Base-by-base conservation (phyloP, 2,113 vertebrate genomes). In the Boleophthalmus pectinirostris region DNA sequence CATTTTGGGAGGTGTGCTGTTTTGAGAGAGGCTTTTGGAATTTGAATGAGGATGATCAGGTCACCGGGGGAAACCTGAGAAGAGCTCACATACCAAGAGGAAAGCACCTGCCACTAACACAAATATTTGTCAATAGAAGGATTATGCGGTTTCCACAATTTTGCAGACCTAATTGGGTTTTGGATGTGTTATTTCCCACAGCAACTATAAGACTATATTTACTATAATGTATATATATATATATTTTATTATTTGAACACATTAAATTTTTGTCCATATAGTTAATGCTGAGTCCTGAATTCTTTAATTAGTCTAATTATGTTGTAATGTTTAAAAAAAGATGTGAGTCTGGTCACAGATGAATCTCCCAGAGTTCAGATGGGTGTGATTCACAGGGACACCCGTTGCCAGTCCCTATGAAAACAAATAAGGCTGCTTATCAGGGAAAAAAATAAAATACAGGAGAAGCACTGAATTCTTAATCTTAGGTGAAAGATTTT, bases 1-100 rank as follows among this genome's bases (percentile, higher is more conserved):
- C 47, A 18, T 71, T 72, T 77, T 80, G 38, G 69, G 77, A 58
- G 68, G 69, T 43, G 2, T 49, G 29, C 38, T 21, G 33, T 85
- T 75, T 82, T 80, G 51, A 73, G 69, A n/a, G 60, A 57, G 21
- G 74, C 57, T 61, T 68, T 74, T 74, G 10, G 60, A 67, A 72
- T 75, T 45, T 74, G 74, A 80, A 82, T 54, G 46, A 33, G 38
- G 47, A 12, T 57, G 65, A 77, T 77, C 57, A 24, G 76, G 79
- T 79, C 75, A 66, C 73, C 35, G 60, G 20, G 66, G 25, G 79
- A 71, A 65, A 64, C 49, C 66, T 64, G 72, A 5, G 1, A 45
- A 75, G 54, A 60, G 38, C 38, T 63, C 12, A 9, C 46, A 56
- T 68, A 14, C 43, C 51, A 15, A 43, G 64, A 74, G n/a, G 43